phyloP scores from a whole-genome alignment of 2,888 invertebrate genomes.

The Euproctis similis region DNA sequence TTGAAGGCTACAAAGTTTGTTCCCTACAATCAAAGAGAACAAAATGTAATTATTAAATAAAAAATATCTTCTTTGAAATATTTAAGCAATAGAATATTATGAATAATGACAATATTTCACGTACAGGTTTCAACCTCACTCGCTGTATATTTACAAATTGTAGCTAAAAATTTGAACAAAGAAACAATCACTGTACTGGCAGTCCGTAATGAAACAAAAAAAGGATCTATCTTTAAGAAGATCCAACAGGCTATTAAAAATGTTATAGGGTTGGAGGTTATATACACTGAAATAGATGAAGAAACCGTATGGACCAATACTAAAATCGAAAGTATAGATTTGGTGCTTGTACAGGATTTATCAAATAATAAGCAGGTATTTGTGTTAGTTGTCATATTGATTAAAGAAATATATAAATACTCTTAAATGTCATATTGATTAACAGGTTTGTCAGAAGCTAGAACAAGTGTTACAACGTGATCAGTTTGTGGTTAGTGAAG shows the following conservation, averaged over 20 bases:
- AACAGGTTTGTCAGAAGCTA: constrained; percentile 15
- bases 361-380: constrained; percentile 18
- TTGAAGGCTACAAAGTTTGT: constrained; percentile 19
- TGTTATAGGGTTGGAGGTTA: constrained; percentile 10
- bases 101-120: neutral
- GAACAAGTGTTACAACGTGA: constrained; percentile 11
- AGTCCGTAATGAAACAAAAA: constrained; percentile 7
- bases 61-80: neutral
- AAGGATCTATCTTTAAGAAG: constrained; percentile 10
- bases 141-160: constrained; percentile 26
- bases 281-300: constrained; percentile 12
- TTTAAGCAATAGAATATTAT: neutral
- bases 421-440: neutral
- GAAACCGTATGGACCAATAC: constrained; percentile 3
- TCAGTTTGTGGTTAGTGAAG: constrained; percentile 18
- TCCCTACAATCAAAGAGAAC: constrained; percentile 10
- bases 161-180: constrained; percentile 27
- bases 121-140: constrained; percentile 19
- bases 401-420: neutral
- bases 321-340: constrained; percentile 11
- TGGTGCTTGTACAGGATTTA: constrained; percentile 21
- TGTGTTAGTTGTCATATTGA: no score
- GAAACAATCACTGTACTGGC: constrained; percentile 18
- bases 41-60: constrained; percentile 16
- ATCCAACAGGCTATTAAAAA: constrained; percentile 11